These are phyloP conservation scores for Mimachlamys varia DNA, from an alignment of 2,888 invertebrate species.

Conservation along the genomic window DNA sequence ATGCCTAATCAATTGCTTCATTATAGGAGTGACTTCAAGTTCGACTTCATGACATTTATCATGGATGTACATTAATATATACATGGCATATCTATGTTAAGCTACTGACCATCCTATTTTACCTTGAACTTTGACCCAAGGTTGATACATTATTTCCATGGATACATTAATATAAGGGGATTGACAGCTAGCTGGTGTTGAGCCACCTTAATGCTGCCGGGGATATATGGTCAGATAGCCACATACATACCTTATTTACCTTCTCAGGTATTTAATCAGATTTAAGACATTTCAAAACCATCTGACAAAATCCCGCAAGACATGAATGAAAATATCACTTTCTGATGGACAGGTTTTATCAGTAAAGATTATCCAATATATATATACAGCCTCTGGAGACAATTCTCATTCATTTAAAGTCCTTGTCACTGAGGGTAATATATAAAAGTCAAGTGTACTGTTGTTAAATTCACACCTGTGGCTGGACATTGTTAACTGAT, in stretches of 20 bases:
- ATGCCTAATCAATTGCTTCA: neutral
- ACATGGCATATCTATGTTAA: neutral
- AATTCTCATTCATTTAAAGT: constrained; percentile 11
- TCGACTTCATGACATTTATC: no score
- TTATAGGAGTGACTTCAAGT: no score
- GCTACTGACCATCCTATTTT: neutral
- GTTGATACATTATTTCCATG: neutral
- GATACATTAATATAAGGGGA: neutral
- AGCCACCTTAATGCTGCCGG: neutral
- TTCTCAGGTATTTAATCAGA: neutral
- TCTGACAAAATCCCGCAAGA: neutral
- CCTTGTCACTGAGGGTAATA: neutral
- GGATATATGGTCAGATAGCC: neutral
- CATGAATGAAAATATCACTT: neutral
- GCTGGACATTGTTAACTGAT: constrained; percentile 31
- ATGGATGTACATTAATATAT: neutral
- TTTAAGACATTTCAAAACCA: neutral
- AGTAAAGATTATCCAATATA: neutral
- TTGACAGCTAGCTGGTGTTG: neutral
- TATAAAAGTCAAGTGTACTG: constrained; percentile 31
- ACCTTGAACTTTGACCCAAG: neutral
- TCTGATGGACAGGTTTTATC: constrained; percentile 31
- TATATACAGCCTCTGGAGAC: neutral
- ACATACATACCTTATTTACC: neutral
- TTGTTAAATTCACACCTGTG: constrained; percentile 27